Base-by-base conservation (phyloP, 2,797 vertebrate species). In the Bovichtus variegatus region DNA sequence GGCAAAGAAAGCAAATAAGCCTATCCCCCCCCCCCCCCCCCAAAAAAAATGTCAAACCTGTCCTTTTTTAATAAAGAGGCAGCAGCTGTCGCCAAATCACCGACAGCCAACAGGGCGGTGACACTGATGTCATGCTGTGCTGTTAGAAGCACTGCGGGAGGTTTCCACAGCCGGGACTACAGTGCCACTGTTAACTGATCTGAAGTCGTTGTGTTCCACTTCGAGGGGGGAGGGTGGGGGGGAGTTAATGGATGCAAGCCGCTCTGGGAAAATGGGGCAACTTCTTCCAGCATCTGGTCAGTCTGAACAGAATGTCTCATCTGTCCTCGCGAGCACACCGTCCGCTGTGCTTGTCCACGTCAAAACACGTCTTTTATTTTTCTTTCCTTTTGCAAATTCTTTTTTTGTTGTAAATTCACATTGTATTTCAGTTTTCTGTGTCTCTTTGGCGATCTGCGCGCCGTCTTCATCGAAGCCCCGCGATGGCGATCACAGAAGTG, bases 231-330 rank as follows among this genome's bases (percentile, higher is more conserved):
- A n/a, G n/a, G n/a, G n/a, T n/a, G n/a, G n/a, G n/a, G 41, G 36
- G 6, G 34, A 70, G n/a, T n/a, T n/a, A n/a, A 64, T 50, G n/a
- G 80, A 85, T 87, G 85, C 87, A 84, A 87, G 78, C 50, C 43
- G 43, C 64, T 74, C 70, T 71, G 69, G 29, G 59, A 49, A 43
- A 57, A 36, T 41, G 41, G 60, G 50, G 81, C 76, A 49, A 78
- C 71, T 87, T 87, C 84, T 84, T 90, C 87, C 85, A 89, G 85
- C 73, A 58, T 82, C 77, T 44, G 80, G 74, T 84, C 79, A 58
- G 69, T 76, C 40, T 67, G 82, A 93, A 82, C 83, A 87, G 89
- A 91, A 87, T 71, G 84, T 90, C 78, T 87, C 72, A 67, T 57
- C 71, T 69, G 76, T 90, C 84, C 68, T 78, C 81, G 60, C 40